Evolutionary conservation across 2,888 invertebrate species (phyloP).

Genomic region (Orchesellides sinensis): DNA sequence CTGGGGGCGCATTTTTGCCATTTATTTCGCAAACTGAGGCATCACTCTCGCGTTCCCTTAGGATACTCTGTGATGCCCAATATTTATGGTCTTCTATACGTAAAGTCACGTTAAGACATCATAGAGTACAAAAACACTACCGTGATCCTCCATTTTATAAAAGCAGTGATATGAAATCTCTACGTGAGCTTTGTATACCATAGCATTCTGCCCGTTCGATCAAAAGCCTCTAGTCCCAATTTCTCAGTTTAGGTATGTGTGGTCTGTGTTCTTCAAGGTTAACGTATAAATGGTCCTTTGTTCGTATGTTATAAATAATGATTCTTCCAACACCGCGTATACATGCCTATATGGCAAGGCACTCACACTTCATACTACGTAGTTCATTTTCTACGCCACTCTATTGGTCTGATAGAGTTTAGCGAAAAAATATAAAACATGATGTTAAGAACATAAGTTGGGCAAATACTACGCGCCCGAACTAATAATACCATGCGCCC

Average conservation of each 20-base stretch:
- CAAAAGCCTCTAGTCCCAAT: not conserved
- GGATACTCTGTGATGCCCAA: slow-evolving; percentile 30
- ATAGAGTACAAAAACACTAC: not conserved
- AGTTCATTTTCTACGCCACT: no score
- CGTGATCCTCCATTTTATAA: not conserved
- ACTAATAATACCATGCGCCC: no score
- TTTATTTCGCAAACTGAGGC: slow-evolving; percentile 11
- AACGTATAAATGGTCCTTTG: not conserved
- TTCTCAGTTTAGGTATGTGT: not conserved
- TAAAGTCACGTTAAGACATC: not conserved
- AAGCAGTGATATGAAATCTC: not conserved
- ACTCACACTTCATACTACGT: not conserved
- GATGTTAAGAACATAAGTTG: no score
- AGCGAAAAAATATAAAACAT: no score
- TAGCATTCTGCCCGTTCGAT: not conserved
- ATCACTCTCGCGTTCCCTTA: slow-evolving; percentile 16
- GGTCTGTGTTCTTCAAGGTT: no score
- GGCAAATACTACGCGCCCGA: no score
- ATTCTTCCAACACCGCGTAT: not conserved
- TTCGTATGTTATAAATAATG: not conserved
- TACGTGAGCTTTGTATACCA: not conserved
- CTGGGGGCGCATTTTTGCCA: slow-evolving; percentile 24
- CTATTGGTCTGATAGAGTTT: no score
- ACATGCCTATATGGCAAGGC: not conserved
- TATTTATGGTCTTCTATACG: slow-evolving; percentile 23